Evolutionary conservation across 2,113 vertebrate genomes (phyloP).

Genomic region (Periophthalmus modestus): DNA sequence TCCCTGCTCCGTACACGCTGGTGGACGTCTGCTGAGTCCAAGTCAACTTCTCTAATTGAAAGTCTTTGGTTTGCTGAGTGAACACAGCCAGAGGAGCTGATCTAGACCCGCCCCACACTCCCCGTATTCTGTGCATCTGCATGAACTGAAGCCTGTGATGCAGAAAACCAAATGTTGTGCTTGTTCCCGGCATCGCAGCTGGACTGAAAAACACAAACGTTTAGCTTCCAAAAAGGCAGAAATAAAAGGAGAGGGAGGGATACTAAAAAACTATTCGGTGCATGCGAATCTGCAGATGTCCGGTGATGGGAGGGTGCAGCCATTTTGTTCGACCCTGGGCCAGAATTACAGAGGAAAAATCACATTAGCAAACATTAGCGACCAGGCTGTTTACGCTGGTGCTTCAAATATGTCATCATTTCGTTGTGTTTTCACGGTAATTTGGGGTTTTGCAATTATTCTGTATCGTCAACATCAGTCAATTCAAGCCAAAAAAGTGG

Average conservation of each 20-base stretch:
- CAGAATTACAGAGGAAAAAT: not conserved
- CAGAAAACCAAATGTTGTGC: constrained; percentile 4
- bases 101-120: not conserved
- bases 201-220: not conserved
- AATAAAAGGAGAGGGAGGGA: not conserved
- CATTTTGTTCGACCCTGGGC: not conserved
- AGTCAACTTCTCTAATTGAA: not conserved
- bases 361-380: constrained; percentile 1
- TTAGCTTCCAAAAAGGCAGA: constrained; percentile 5
- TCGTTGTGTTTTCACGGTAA: not conserved
- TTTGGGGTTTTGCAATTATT: not conserved
- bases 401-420: not conserved
- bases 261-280: not conserved
- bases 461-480: not conserved
- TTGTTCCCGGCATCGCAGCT: constrained; percentile 3
- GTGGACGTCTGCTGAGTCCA: not conserved
- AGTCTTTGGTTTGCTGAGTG: constrained; percentile 5
- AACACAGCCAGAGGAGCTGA: constrained; percentile 10
- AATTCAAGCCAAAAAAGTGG: not conserved
- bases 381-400: not conserved
- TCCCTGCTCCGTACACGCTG: not conserved
- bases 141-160: constrained; percentile 6
- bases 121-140: not conserved
- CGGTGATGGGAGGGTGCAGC: not conserved
- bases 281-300: not conserved